Percentiles rank a stretch among this genome's conserved stretches.
phyloP scores from a whole-genome alignment of 2,888 invertebrate genomes.

The Pyrochroa serraticornis region DNA sequence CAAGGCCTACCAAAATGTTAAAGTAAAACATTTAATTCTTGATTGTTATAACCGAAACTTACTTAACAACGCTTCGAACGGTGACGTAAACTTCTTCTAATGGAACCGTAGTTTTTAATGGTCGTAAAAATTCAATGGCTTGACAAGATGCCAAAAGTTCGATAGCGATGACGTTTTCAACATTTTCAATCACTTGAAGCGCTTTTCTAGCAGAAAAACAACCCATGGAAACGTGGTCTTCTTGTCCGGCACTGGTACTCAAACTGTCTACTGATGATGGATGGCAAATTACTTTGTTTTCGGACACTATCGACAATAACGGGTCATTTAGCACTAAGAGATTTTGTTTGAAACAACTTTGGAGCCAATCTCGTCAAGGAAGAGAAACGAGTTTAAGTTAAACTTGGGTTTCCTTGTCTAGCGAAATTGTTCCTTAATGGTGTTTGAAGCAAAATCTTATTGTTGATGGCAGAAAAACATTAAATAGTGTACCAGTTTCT shows the following conservation, averaged over 20 bases:
- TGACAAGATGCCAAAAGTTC: constrained; percentile 71
- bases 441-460: too few relatives aligned
- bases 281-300: constrained; percentile 72
- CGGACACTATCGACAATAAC: constrained; percentile 60
- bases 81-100: constrained; percentile 68
- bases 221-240: constrained; percentile 75
- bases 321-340: background rate
- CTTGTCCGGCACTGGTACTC: constrained; percentile 70
- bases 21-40: background rate
- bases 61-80: constrained; percentile 62
- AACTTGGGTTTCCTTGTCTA: too few relatives aligned
- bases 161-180: constrained; percentile 67
- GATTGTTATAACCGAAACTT: constrained; percentile 15
- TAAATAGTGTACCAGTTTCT: too few relatives aligned
- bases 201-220: constrained; percentile 70
- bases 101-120: constrained; percentile 66
- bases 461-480: too few relatives aligned
- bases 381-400: too few relatives aligned
- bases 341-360: background rate
- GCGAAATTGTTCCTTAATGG: too few relatives aligned
- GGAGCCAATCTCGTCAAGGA: too few relatives aligned
- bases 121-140: constrained; percentile 70
- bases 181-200: constrained; percentile 61
- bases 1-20: constrained; percentile 59
- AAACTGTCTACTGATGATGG: constrained; percentile 71